Evolutionary conservation across 1,140 invertebrate species (phyloP).

Genomic region (Galleria mellonella): DNA sequence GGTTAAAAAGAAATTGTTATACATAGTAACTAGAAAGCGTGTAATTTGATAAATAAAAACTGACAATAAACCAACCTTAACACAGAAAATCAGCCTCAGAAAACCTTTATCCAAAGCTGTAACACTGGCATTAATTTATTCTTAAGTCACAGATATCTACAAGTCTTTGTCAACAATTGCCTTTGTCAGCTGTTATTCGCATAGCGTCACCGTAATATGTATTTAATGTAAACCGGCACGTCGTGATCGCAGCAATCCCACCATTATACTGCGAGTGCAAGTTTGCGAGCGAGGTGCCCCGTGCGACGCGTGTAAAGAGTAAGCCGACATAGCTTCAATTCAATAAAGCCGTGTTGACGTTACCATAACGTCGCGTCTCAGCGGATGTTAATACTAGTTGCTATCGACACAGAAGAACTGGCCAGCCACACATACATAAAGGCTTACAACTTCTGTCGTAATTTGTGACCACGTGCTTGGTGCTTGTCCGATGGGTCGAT

Average conservation of each 20-base stretch:
- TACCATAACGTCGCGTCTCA: conserved; percentile 16
- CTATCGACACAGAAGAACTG: not conserved
- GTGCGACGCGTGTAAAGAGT: not conserved
- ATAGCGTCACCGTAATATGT: conserved; percentile 4
- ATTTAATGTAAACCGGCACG: conserved; percentile 14
- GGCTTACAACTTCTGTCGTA: too few species aligned
- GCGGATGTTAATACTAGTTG: conserved; percentile 5
- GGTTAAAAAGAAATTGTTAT: too few species aligned
- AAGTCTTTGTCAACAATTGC: conserved; percentile 10
- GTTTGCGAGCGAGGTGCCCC: conserved; percentile 9
- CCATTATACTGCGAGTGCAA: conserved; percentile 23
- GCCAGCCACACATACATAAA: conserved; percentile 5
- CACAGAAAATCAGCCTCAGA: too few species aligned
- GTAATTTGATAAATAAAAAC: too few species aligned
- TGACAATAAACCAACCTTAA: too few species aligned
- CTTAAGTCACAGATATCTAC: not conserved
- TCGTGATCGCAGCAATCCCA: conserved; percentile 23
- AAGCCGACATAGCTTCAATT: conserved; percentile 12
- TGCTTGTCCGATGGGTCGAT: conserved; percentile 21
- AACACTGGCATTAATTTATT: not conserved
- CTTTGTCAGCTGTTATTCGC: conserved; percentile 9
- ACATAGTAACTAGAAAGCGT: too few species aligned
- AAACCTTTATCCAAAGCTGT: too few species aligned
- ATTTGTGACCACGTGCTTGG: conserved; percentile 2
- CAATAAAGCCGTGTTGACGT: too few species aligned